Evolutionary conservation across 2,797 vertebrate genomes (phyloP).

Genomic region (Sternotherus odoratus): DNA sequence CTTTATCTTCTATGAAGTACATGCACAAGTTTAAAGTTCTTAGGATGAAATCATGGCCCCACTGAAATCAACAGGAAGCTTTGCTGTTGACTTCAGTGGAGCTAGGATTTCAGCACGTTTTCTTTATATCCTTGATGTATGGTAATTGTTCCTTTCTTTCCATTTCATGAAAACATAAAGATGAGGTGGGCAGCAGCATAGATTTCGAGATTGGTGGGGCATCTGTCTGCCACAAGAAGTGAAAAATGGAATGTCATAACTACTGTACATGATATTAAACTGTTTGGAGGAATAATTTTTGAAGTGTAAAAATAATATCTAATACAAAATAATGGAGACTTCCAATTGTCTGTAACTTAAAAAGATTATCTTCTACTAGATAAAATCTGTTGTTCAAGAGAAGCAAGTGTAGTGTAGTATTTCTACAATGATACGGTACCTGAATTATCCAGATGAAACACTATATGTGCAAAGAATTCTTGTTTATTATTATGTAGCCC

Average conservation of each 20-base stretch:
- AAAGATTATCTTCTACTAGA: background rate
- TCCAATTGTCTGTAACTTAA: background rate
- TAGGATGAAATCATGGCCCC: background rate
- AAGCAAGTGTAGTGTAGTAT: background rate
- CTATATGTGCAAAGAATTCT: conserved; percentile 32
- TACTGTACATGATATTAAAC: background rate
- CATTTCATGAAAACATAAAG: background rate
- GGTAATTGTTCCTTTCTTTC: background rate
- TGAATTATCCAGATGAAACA: background rate
- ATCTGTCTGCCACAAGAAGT: background rate
- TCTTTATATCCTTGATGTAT: background rate
- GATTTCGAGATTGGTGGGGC: background rate
- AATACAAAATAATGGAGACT: background rate
- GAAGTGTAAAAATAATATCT: background rate
- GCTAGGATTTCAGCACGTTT: background rate
- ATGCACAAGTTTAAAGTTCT: background rate
- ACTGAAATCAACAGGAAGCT: background rate
- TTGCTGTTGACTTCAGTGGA: background rate
- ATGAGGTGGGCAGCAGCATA: background rate
- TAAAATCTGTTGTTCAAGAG: background rate
- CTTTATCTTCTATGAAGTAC: background rate
- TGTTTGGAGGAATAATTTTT: background rate
- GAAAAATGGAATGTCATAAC: background rate
- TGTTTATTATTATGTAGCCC: conserved; percentile 27
- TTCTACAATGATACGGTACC: conserved; percentile 6